Conservation (phyloP, 2,888 invertebrate species). For the Hemicrepidius hirtus region DNA sequence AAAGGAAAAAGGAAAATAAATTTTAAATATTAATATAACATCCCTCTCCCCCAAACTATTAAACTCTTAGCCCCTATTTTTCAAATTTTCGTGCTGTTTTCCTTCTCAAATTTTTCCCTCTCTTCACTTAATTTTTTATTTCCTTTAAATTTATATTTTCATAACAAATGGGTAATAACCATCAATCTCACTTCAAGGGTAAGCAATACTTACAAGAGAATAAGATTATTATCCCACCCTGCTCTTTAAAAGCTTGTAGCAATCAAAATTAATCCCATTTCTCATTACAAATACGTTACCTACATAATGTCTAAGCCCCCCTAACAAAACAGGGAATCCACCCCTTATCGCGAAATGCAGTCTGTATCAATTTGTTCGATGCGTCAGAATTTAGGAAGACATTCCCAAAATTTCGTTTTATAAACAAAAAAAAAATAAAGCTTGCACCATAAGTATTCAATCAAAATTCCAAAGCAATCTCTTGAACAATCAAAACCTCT, state of each 20-base stretch:
- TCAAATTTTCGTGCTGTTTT: too few relatives aligned
- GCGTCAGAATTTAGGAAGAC: background rate
- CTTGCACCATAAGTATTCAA: background rate
- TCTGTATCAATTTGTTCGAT: slow-evolving; percentile 12
- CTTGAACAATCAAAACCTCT: slow-evolving; percentile 13
- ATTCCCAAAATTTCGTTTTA: too few relatives aligned
- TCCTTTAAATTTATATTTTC: too few relatives aligned
- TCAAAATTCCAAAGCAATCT: slow-evolving; percentile 18
- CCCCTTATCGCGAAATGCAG: slow-evolving; percentile 25
- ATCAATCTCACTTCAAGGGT: background rate
- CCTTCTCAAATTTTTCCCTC: too few relatives aligned
- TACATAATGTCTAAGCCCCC: slow-evolving; percentile 1
- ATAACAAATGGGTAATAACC: too few relatives aligned
- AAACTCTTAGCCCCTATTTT: too few relatives aligned
- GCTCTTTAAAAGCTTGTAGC: slow-evolving; percentile 6
- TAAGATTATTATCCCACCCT: background rate
- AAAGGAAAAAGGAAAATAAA: too few relatives aligned
- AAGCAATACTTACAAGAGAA: background rate
- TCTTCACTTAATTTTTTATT: too few relatives aligned
- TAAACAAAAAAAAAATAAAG: background rate
- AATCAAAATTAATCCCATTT: slow-evolving; percentile 23
- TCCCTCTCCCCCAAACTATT: too few relatives aligned
- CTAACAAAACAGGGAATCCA: slow-evolving; percentile 3
- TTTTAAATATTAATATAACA: too few relatives aligned
- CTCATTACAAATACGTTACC: slow-evolving; percentile 24